Conservation (phyloP, 1,140 invertebrate genomes). For the Lordiphosa collinella region DNA sequence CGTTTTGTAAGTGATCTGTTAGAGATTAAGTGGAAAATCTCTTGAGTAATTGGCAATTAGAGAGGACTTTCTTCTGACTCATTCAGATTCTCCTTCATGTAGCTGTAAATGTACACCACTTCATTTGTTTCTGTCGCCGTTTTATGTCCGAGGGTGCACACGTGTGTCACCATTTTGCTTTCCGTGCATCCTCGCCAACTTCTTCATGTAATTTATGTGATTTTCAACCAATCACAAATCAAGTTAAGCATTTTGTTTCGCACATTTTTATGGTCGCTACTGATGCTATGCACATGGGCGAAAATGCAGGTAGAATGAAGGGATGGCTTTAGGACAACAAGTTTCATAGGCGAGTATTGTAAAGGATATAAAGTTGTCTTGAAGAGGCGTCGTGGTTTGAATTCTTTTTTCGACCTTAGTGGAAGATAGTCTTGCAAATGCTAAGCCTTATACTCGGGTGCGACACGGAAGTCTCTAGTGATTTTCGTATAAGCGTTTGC, state of each 20-base stretch:
- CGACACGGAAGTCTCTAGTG: too few relatives aligned
- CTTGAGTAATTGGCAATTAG: slow-evolving; percentile 42
- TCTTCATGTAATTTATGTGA: slow-evolving; percentile 42
- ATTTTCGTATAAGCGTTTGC: too few relatives aligned
- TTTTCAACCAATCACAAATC: slow-evolving; percentile 43
- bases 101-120: slow-evolving; percentile 58
- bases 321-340: too few relatives aligned
- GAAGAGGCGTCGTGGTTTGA: too few relatives aligned
- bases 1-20: slow-evolving; percentile 48
- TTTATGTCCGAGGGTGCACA: slow-evolving; percentile 3
- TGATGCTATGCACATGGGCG: slow-evolving; percentile 41
- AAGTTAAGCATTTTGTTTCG: slow-evolving; percentile 60
- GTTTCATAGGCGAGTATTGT: too few relatives aligned
- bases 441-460: too few relatives aligned
- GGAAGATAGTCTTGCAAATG: too few relatives aligned
- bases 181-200: slow-evolving; percentile 3
- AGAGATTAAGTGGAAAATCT: slow-evolving; percentile 28
- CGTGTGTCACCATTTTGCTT: slow-evolving; percentile 37
- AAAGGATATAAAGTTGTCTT: too few relatives aligned
- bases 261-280: slow-evolving; percentile 70
- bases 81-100: slow-evolving; percentile 3
- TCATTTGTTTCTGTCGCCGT: slow-evolving; percentile 34
- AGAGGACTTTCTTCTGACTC: slow-evolving; percentile 17
- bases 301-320: too few relatives aligned
- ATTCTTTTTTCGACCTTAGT: too few relatives aligned